A percentile compares a stretch with the other conserved stretches of the same genome.
These are phyloP conservation scores for Medauroidea extradentata DNA, from an alignment of 1,140 invertebrate species.

Conservation along the genomic window DNA sequence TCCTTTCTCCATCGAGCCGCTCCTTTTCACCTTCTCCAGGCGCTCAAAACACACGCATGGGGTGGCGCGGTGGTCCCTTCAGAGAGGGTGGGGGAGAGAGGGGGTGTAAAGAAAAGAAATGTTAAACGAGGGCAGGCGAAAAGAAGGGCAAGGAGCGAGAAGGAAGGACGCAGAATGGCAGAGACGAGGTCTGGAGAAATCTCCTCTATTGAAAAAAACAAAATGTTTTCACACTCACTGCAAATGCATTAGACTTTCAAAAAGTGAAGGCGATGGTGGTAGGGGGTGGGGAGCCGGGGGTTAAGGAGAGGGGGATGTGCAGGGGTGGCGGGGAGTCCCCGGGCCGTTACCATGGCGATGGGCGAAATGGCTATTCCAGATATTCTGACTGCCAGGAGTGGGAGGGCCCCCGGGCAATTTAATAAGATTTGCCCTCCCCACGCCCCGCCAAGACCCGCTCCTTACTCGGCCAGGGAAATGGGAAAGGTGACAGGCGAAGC, in stretches of 20 bases:
- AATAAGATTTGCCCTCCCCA: slow-evolving; percentile 36
- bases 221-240: slow-evolving; percentile 10
- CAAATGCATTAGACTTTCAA: slow-evolving; percentile 17
- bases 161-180: slow-evolving; percentile 1
- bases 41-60: not conserved
- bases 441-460: slow-evolving; percentile 5
- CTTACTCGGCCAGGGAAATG: slow-evolving; percentile 25
- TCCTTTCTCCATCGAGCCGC: not conserved
- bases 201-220: slow-evolving; percentile 11
- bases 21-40: not conserved
- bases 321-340: slow-evolving; percentile 8
- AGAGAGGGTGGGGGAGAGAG: not conserved
- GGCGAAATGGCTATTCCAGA: slow-evolving; percentile 29
- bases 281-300: not conserved
- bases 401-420: slow-evolving; percentile 33
- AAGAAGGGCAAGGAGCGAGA: not conserved
- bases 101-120: slow-evolving; percentile 3
- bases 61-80: not conserved
- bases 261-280: slow-evolving; percentile 7
- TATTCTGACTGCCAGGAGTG: slow-evolving; percentile 20
- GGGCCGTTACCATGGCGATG: slow-evolving; percentile 11
- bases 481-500: slow-evolving; percentile 37
- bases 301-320: slow-evolving; percentile 5
- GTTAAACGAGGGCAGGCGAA: slow-evolving; percentile 7
- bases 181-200: slow-evolving; percentile 5